phyloP scores from a whole-genome alignment of 1,140 invertebrate species.

The Pseudomyrmex flavicornis region DNA sequence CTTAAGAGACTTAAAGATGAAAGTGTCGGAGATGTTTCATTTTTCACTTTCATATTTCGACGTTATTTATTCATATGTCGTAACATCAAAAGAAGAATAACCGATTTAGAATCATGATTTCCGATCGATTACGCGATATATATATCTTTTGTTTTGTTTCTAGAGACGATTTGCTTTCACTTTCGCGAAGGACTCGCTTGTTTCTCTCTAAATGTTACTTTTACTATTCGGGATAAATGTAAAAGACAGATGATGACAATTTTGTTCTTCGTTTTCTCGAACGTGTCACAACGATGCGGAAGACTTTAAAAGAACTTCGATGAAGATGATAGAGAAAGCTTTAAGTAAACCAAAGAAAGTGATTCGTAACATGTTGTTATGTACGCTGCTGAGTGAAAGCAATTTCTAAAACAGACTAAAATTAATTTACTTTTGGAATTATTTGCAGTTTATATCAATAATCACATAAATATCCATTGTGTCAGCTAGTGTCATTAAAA shows the following conservation, averaged over 20 bases:
- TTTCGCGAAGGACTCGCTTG: constrained; percentile 6
- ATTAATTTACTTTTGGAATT: constrained; percentile 13
- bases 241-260: constrained; percentile 9
- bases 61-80: constrained; percentile 3
- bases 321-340: not conserved
- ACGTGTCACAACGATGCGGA: not conserved
- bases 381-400: constrained; percentile 26
- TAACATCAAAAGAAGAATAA: not conserved
- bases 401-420: not conserved
- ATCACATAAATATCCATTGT: too few species aligned
- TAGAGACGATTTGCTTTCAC: constrained; percentile 41
- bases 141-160: not conserved
- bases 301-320: not conserved
- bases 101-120: constrained; percentile 9
- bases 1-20: not conserved
- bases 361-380: constrained; percentile 17
- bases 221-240: not conserved
- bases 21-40: not conserved
- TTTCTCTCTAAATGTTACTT: constrained; percentile 10
- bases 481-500: not conserved
- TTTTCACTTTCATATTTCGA: not conserved
- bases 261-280: not conserved
- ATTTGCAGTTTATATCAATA: too few species aligned
- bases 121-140: constrained; percentile 32
- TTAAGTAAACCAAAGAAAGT: constrained; percentile 16